Conservation (phyloP, 2,113 vertebrate genomes). For the Zeus faber region DNA sequence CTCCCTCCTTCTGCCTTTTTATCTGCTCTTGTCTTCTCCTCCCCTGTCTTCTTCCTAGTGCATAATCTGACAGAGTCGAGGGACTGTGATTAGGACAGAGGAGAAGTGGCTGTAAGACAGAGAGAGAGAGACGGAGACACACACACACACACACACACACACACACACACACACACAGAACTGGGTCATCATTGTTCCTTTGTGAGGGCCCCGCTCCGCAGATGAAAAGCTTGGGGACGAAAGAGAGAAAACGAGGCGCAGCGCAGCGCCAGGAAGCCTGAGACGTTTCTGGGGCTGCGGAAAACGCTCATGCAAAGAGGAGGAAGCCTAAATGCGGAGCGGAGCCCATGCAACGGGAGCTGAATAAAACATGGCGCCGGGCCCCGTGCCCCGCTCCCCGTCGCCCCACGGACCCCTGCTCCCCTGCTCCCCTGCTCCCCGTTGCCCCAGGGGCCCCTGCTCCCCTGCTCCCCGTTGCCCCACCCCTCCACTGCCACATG, state of each 20-base stretch:
- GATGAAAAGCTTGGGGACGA: constrained; percentile 66
- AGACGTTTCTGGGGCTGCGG: constrained; percentile 63
- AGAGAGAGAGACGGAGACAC: constrained; percentile 21
- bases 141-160: constrained; percentile 55
- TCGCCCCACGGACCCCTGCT: constrained; percentile 36
- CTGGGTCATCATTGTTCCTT: constrained; percentile 70
- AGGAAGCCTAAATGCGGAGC: constrained; percentile 37
- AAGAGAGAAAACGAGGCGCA: constrained; percentile 22
- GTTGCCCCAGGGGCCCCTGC: no score
- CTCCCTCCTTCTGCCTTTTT: constrained; percentile 31
- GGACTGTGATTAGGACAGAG: constrained; percentile 72
- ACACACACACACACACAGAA: constrained; percentile 58
- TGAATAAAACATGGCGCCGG: constrained; percentile 72
- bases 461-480: no score
- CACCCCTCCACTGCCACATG: no score
- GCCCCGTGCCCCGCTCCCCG: constrained; percentile 40
- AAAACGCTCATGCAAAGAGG: constrained; percentile 40
- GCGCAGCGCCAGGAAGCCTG: constrained; percentile 45
- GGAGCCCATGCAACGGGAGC: constrained; percentile 57
- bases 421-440: no score
- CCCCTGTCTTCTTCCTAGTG: constrained; percentile 33
- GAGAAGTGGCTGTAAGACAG: constrained; percentile 66
- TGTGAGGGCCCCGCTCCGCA: constrained; percentile 61
- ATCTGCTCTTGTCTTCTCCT: not conserved
- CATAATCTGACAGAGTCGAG: constrained; percentile 52